A percentile compares a stretch with the other conserved stretches of the same genome.
Evolutionary conservation across 2,797 vertebrate species (phyloP).

Genomic region (Notolepis coatsorum): DNA sequence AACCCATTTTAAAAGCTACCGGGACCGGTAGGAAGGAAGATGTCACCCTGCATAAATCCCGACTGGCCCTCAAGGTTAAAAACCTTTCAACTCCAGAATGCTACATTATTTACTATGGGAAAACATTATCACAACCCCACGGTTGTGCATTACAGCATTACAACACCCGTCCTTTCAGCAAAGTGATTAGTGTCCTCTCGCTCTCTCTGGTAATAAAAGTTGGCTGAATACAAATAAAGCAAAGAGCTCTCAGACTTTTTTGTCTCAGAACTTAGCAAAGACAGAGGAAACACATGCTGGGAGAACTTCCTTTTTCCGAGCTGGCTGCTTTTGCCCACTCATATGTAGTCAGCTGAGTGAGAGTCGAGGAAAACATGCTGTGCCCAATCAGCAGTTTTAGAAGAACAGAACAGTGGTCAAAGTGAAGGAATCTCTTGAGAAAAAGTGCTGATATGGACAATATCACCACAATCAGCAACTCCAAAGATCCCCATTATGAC

Average conservation of each 20-base stretch:
- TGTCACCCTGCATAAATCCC: not conserved
- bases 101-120: no score
- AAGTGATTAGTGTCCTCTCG: not conserved
- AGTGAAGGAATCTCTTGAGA: conserved; percentile 23
- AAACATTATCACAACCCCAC: not conserved
- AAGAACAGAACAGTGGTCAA: conserved; percentile 5
- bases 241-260: conserved; percentile 38
- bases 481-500: conserved; percentile 9
- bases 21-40: not conserved
- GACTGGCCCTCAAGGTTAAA: not conserved
- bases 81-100: not conserved
- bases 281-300: conserved; percentile 55
- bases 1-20: conserved; percentile 27
- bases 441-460: conserved; percentile 47
- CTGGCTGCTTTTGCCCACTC: conserved; percentile 39
- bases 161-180: not conserved
- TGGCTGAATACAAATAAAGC: conserved; percentile 10
- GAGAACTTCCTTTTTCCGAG: conserved; percentile 73
- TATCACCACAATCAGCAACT: conserved; percentile 29
- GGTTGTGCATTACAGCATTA: not conserved
- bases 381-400: conserved; percentile 55
- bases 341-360: conserved; percentile 47
- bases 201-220: no score
- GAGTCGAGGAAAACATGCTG: conserved; percentile 15
- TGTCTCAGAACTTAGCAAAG: conserved; percentile 22